A percentile compares a stretch with the other conserved stretches of the same genome.
phyloP scores from a whole-genome alignment of 2,113 vertebrate species.

The Apeltes quadracus region DNA sequence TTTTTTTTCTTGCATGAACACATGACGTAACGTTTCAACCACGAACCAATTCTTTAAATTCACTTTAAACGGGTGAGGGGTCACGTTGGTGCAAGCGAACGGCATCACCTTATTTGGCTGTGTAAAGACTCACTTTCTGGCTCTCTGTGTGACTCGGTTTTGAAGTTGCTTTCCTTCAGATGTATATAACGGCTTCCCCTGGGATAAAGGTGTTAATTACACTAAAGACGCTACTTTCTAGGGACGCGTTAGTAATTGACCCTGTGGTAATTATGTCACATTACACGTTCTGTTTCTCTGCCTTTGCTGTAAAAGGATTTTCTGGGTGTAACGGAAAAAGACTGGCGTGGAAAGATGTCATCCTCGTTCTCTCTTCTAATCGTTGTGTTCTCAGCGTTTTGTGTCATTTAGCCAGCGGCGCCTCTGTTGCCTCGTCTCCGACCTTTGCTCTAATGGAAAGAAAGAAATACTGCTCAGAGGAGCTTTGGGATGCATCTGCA shows the following conservation, averaged over 20 bases:
- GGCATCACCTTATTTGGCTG: background rate
- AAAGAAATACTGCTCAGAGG: slow-evolving; percentile 13
- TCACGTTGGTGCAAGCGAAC: too few species aligned
- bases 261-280: slow-evolving; percentile 14
- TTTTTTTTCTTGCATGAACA: background rate
- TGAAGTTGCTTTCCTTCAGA: background rate
- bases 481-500: slow-evolving; percentile 51
- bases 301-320: slow-evolving; percentile 4
- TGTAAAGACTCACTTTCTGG: background rate
- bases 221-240: background rate
- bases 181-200: background rate
- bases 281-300: background rate
- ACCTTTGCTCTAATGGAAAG: slow-evolving; percentile 51
- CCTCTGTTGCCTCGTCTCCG: slow-evolving; percentile 23
- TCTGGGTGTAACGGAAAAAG: background rate
- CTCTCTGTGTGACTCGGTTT: background rate
- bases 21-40: background rate
- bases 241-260: slow-evolving; percentile 3
- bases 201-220: slow-evolving; percentile 10
- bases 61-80: too few species aligned
- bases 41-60: background rate
- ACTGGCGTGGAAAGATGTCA: slow-evolving; percentile 10
- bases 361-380: background rate
- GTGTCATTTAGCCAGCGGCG: background rate
- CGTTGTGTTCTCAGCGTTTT: background rate